These are phyloP conservation scores for Augiades crinisus DNA, from an alignment of 2,888 invertebrate genomes.

Conservation along the genomic window DNA sequence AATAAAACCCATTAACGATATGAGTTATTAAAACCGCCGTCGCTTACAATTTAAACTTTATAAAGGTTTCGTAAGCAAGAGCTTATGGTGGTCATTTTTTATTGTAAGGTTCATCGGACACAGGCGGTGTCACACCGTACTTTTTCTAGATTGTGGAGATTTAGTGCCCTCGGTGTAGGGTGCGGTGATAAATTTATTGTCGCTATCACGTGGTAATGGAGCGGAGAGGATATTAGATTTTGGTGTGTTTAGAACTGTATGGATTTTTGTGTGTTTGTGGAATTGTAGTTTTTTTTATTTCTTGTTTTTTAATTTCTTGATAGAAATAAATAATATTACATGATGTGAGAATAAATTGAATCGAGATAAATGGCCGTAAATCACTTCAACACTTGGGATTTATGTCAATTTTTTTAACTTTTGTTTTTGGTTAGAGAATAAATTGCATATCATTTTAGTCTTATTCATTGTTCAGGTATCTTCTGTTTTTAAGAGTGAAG, in stretches of 20 bases:
- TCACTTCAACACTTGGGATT: no score
- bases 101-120: constrained; percentile 68
- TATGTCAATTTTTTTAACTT: no score
- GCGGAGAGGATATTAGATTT: constrained; percentile 36
- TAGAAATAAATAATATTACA: no score
- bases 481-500: no score
- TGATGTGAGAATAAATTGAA: no score
- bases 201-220: constrained; percentile 66
- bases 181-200: constrained; percentile 71
- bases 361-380: no score
- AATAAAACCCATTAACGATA: no score
- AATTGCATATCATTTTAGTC: no score
- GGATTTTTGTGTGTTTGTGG: constrained; percentile 19
- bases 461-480: no score
- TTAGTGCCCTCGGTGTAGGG: constrained; percentile 50
- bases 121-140: constrained; percentile 57
- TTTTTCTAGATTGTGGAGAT: constrained; percentile 57
- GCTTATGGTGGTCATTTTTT: constrained; percentile 68
- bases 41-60: constrained; percentile 34
- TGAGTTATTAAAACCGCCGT: constrained; percentile 33
- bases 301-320: no score
- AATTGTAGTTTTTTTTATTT: not conserved
- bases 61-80: constrained; percentile 57
- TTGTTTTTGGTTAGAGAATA: no score
- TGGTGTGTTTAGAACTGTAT: constrained; percentile 22